Percentiles rank a stretch among this genome's conserved stretches.
phyloP scores from a whole-genome alignment of 2,888 invertebrate genomes.

The Ephialtes manifestator region DNA sequence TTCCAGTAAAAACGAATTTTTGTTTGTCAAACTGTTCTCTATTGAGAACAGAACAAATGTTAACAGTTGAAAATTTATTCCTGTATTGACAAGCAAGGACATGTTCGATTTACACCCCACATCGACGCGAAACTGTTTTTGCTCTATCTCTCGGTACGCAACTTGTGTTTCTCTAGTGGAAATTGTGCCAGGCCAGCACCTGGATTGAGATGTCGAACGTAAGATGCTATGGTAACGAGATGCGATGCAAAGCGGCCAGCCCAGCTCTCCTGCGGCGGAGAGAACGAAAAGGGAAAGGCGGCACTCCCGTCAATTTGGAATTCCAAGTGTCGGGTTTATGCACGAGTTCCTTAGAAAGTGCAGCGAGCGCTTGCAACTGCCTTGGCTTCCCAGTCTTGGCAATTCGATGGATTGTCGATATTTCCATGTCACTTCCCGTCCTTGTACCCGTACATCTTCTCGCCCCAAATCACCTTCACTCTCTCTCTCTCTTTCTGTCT shows the following conservation, averaged over 20 bases:
- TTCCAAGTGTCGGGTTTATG: conserved; percentile 40
- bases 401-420: conserved; percentile 66
- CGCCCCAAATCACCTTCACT: conserved; percentile 5
- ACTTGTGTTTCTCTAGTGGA: conserved; percentile 36
- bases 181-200: conserved; percentile 23
- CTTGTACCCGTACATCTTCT: conserved; percentile 34
- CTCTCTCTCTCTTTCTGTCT: not conserved
- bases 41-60: not conserved
- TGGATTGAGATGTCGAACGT: conserved; percentile 25
- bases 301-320: conserved; percentile 58
- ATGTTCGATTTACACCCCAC: not conserved
- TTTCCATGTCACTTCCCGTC: conserved; percentile 67
- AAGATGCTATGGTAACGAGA: conserved; percentile 29
- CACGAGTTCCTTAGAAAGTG: conserved; percentile 31
- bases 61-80: conserved; percentile 15
- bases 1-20: not conserved
- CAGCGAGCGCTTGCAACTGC: not conserved
- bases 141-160: conserved; percentile 6
- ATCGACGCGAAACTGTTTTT: not conserved
- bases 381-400: conserved; percentile 42
- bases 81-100: not conserved
- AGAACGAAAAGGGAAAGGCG: conserved; percentile 20
- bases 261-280: too few relatives aligned
- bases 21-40: not conserved
- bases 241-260: conserved; percentile 20